Percentiles rank a stretch among this genome's conserved stretches.
Evolutionary conservation across 1,140 invertebrate genomes (phyloP).

Genomic region (Trypoxylus dichotomus): DNA sequence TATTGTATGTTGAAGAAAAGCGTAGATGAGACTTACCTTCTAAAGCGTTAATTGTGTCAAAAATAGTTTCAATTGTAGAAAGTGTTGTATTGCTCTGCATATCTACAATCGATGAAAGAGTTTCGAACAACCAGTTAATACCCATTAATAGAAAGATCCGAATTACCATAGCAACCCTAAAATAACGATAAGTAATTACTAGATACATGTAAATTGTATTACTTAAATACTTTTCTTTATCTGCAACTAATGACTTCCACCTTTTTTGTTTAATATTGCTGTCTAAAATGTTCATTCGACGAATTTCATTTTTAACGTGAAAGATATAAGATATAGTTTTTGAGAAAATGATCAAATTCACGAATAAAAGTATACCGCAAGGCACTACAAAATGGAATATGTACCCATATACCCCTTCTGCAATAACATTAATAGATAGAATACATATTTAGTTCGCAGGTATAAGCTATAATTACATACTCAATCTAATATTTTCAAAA

Average conservation of each 20-base stretch:
- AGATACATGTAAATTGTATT: background rate
- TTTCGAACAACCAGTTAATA: slow-evolving; percentile 18
- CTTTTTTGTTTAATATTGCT: background rate
- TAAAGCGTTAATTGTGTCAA: background rate
- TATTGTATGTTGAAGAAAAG: background rate
- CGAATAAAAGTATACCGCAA: background rate
- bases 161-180: background rate
- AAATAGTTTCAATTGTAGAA: background rate
- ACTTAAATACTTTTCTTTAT: background rate
- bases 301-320: slow-evolving; percentile 5
- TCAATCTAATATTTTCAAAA: slow-evolving; percentile 4
- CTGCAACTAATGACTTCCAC: background rate
- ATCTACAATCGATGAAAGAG: background rate
- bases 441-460: no score
- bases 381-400: slow-evolving; percentile 12
- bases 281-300: background rate
- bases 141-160: slow-evolving; percentile 16
- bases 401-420: slow-evolving; percentile 7
- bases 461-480: background rate
- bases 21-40: no score
- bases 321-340: slow-evolving; percentile 4
- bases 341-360: slow-evolving; percentile 10
- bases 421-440: background rate
- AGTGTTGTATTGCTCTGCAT: background rate
- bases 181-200: slow-evolving; percentile 1